A percentile compares a stretch with the other conserved stretches of the same genome.
Evolutionary conservation across 2,888 invertebrate genomes (phyloP).

Genomic region (Caprella mutica): DNA sequence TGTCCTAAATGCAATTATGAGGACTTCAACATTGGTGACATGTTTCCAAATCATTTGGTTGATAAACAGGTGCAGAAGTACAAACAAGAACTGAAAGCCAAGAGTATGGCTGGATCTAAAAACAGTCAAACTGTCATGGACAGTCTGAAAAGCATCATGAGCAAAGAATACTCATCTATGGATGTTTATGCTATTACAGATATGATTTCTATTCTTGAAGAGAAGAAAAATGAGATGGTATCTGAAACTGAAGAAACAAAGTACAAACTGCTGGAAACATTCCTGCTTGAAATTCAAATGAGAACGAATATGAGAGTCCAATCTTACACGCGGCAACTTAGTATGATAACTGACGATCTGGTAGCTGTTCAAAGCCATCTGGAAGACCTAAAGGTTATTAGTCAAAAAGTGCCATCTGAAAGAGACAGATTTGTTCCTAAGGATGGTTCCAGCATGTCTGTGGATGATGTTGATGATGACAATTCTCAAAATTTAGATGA

Average conservation of each 20-base stretch:
- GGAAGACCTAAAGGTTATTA: too few species aligned
- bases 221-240: constrained; percentile 65
- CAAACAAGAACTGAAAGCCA: constrained; percentile 35
- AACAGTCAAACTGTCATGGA: constrained; percentile 23
- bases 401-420: too few species aligned
- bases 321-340: constrained; percentile 57
- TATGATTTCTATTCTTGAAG: constrained; percentile 64
- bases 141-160: constrained; percentile 23
- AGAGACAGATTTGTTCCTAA: constrained; percentile 7
- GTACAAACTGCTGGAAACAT: constrained; percentile 69
- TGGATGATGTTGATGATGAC: too few species aligned
- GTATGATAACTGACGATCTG: constrained; percentile 62
- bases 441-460: too few species aligned
- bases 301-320: constrained; percentile 57
- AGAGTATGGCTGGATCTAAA: constrained; percentile 20
- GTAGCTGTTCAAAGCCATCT: constrained; percentile 52
- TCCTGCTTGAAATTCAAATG: constrained; percentile 61
- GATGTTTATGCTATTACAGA: constrained; percentile 50
- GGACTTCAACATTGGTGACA: constrained; percentile 37
- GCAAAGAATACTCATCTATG: constrained; percentile 20
- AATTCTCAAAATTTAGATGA: too few species aligned
- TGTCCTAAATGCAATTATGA: constrained; percentile 71
- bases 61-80: constrained; percentile 69
- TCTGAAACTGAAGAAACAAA: constrained; percentile 68
- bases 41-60: constrained; percentile 75